Evolutionary conservation across 2,797 vertebrate species (phyloP).

Genomic region (Arrhamphus sclerolepis): DNA sequence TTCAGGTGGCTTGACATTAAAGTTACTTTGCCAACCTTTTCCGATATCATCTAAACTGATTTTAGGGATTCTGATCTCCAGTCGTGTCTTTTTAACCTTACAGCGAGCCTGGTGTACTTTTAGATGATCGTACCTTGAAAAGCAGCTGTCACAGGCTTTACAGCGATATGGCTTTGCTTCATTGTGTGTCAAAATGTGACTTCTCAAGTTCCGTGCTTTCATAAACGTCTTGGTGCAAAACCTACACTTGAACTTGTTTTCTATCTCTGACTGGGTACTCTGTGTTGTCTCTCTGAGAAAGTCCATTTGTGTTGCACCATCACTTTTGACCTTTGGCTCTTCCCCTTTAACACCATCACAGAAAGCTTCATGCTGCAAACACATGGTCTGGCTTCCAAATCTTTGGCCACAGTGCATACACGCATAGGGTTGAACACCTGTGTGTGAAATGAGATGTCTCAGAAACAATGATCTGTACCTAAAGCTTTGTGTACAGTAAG

Average conservation of each 20-base stretch:
- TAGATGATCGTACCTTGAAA: constrained; percentile 82
- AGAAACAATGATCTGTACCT: constrained; percentile 68
- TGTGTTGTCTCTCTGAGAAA: constrained; percentile 26
- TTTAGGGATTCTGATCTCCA: constrained; percentile 80
- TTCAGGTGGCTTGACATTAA: constrained; percentile 13
- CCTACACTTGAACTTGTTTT: constrained; percentile 76
- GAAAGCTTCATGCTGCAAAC: constrained; percentile 73
- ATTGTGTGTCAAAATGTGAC: constrained; percentile 84
- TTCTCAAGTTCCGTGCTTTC: constrained; percentile 75
- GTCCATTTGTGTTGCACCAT: constrained; percentile 12
- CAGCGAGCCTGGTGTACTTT: constrained; percentile 79
- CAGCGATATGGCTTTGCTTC: constrained; percentile 85
- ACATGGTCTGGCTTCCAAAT: constrained; percentile 52
- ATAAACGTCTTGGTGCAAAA: constrained; percentile 83
- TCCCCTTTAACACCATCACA: constrained; percentile 61
- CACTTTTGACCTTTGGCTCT: constrained; percentile 26
- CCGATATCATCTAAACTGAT: constrained; percentile 73
- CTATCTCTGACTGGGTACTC: constrained; percentile 26
- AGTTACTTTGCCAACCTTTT: constrained; percentile 66
- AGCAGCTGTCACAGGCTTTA: constrained; percentile 81
- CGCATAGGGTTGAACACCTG: constrained; percentile 61
- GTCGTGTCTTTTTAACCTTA: constrained; percentile 63
- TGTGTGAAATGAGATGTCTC: constrained; percentile 75
- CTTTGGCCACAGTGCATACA: constrained; percentile 76
- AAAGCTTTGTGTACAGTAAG: constrained; percentile 73